Evolutionary conservation across 2,888 invertebrate genomes (phyloP).

Genomic region (Drosophila diplacantha): DNA sequence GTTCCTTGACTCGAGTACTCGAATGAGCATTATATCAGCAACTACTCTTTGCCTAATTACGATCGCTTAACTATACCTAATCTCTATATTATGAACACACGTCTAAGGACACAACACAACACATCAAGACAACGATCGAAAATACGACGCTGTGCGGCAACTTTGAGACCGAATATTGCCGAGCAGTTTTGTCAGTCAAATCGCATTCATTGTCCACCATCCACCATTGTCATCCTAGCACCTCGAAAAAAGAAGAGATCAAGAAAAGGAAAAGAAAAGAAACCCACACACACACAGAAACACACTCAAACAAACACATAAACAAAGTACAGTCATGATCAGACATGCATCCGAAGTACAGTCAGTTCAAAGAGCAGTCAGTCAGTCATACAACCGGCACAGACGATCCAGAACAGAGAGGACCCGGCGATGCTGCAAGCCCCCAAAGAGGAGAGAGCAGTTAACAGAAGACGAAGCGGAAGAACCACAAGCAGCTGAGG

Average conservation of each 20-base stretch:
- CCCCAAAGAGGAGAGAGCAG: conserved; percentile 1
- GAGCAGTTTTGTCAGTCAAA: conserved; percentile 6
- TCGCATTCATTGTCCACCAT: conserved; percentile 11
- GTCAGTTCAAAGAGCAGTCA: conserved; percentile 25
- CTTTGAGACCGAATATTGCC: conserved; percentile 8
- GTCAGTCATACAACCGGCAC: conserved; percentile 16
- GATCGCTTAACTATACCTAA: conserved; percentile 63
- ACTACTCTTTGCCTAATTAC: conserved; percentile 57
- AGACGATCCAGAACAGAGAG: conserved; percentile 15
- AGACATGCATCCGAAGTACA: conserved; percentile 30
- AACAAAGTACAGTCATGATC: conserved; percentile 18
- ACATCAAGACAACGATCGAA: conserved; percentile 6
- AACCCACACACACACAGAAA: conserved; percentile 2
- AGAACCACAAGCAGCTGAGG: not conserved
- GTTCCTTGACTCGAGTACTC: conserved; percentile 45
- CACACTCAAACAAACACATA: not conserved
- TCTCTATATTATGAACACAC: conserved; percentile 34
- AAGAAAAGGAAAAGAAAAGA: not conserved
- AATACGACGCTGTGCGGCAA: conserved; percentile 10
- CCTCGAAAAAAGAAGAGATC: not conserved
- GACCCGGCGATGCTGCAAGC: not conserved
- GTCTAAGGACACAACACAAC: conserved; percentile 2
- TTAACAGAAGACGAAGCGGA: not conserved
- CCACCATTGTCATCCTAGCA: conserved; percentile 10
- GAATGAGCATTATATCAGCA: conserved; percentile 63